A percentile compares a stretch with the other conserved stretches of the same genome.
Evolutionary conservation across 1,140 invertebrate genomes (phyloP).

Genomic region (Anoplolepis gracilipes): DNA sequence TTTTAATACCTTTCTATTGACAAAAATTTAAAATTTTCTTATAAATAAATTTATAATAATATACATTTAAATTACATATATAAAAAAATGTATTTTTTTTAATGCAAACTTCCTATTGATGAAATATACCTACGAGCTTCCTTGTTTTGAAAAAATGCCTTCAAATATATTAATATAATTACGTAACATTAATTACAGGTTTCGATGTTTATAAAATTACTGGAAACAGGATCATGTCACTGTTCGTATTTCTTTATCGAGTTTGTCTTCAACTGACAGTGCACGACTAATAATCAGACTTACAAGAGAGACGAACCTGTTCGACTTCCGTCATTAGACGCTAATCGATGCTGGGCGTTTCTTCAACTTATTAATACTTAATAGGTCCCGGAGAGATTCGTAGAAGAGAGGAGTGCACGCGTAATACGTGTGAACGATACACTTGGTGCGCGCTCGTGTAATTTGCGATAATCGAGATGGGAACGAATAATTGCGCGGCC

Average conservation of each 20-base stretch:
- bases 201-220: background rate
- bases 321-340: constrained; percentile 49
- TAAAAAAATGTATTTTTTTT: no score
- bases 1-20: no score
- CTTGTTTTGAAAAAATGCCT: background rate
- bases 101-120: no score
- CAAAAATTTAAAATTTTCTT: no score
- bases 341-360: background rate
- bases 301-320: constrained; percentile 39
- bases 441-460: constrained; percentile 10
- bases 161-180: no score
- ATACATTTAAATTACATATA: no score
- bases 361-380: constrained; percentile 57
- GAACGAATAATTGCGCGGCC: constrained; percentile 56
- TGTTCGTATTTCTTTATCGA: constrained; percentile 5
- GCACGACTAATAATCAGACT: constrained; percentile 33
- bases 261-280: background rate
- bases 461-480: constrained; percentile 54
- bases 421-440: constrained; percentile 8
- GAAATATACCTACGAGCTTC: background rate
- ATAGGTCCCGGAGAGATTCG: constrained; percentile 21
- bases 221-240: constrained; percentile 9
- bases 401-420: background rate
- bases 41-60: no score
- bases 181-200: background rate